A percentile compares a stretch with the other conserved stretches of the same genome.
phyloP scores from a whole-genome alignment of 1,140 invertebrate genomes.

The Drusus annulatus region DNA sequence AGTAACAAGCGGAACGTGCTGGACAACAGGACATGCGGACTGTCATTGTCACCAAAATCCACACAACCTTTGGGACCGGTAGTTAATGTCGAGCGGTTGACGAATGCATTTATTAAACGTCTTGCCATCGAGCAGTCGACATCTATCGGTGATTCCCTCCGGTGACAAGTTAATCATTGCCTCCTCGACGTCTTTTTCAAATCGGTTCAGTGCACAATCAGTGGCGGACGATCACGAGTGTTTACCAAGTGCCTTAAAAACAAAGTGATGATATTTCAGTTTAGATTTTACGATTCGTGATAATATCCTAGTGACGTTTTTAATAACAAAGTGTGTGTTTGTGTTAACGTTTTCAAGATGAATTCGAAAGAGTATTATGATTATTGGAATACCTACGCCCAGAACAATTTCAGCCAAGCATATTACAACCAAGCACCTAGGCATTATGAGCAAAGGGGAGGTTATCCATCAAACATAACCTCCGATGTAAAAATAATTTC shows the following conservation, averaged over 20 bases:
- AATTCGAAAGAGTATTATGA: neutral
- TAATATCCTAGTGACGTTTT: neutral
- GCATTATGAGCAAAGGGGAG: neutral
- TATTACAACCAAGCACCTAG: neutral
- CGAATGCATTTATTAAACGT: conserved; percentile 50
- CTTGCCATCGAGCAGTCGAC: conserved; percentile 36
- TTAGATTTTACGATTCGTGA: neutral
- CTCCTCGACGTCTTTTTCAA: neutral
- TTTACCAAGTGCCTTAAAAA: neutral
- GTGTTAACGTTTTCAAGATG: neutral
- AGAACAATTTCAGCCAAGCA: neutral
- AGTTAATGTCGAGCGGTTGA: conserved; percentile 44
- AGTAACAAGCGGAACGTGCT: conserved; percentile 47
- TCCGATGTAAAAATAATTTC: neutral
- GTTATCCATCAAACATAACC: neutral
- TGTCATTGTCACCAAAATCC: conserved; percentile 58
- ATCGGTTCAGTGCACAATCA: no score
- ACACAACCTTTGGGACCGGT: conserved; percentile 39
- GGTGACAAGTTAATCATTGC: conserved; percentile 33
- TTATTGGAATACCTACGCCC: neutral
- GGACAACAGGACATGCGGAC: conserved; percentile 56
- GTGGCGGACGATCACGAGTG: no score
- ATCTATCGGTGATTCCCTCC: conserved; percentile 13
- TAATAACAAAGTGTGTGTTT: neutral
- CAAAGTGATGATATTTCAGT: neutral